Base-by-base conservation (phyloP, 2,797 vertebrate species). In the Chelonia mydas region DNA sequence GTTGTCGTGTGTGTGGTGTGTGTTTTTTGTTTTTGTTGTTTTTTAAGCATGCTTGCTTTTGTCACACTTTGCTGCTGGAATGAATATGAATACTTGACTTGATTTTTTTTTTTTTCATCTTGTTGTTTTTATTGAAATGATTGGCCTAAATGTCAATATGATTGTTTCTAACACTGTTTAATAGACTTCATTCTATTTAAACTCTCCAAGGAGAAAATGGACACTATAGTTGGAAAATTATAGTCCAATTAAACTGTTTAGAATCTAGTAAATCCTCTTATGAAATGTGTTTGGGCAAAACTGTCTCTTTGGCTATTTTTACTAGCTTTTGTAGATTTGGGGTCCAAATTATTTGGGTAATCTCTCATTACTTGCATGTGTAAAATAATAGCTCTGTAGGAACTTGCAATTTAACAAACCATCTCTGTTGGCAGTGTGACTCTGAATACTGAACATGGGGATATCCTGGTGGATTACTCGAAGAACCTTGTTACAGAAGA, bases 401-500 rank as follows among this genome's bases (percentile, higher is more conserved):
- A 95, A 76, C 27, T 17, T 91, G 7, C 11, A 80, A 11, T 68
- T 74, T 88, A 93, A 50, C 19, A 27, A 25, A 16, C 5, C 76
- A 25, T 95, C 76, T 98, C 31, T 98, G 96, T 98, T 74, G 49
- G 84, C 98, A 99, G 99, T 93, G 96, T 99, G 91, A 98, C 97
- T 10, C 97, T 99, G 92, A 98, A 99, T 87, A 99, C 98, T 9
- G 98, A 98, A 8, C 99, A 99, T 98, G 99, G 99, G 23, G 99
- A 99, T 41, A 98, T 99, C 95, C 98, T 99, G 86, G 97, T 99
- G 97, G 99, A 99, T 98, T 99, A 99, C 96, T 99, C 99, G 8
- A 99, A 99, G 98, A 99, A 99, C 96, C 99, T 99, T 6, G 93
- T 99, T 96, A 99, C 98, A 0, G 99, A 99, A 84, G 98, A 99